These are phyloP conservation scores for Enhydra lutris DNA, from an alignment of 2,113 vertebrate genomes.

Conservation along the genomic window DNA sequence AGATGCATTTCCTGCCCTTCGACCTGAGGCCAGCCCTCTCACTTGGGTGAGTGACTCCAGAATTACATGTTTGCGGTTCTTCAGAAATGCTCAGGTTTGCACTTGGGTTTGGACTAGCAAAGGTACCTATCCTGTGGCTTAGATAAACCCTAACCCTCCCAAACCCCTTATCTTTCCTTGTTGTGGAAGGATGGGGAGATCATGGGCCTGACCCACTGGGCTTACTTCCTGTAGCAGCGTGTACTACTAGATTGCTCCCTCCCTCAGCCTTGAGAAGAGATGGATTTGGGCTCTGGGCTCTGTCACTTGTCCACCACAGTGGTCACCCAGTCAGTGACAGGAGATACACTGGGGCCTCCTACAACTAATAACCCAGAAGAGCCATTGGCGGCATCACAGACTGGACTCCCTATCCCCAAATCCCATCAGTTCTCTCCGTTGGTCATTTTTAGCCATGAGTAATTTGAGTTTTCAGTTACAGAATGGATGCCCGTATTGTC, in stretches of 20 bases:
- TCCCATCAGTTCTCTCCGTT: not conserved
- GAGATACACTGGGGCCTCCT: not conserved
- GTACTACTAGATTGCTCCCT: not conserved
- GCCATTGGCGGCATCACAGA: not conserved
- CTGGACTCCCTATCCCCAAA: not conserved
- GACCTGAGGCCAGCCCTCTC: slow-evolving; percentile 73
- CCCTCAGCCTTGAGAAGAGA: not conserved
- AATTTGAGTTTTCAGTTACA: not conserved
- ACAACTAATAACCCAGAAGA: not conserved
- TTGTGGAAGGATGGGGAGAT: not conserved
- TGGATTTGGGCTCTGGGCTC: not conserved
- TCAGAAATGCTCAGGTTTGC: not conserved
- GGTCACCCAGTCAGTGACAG: not conserved
- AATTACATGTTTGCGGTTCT: not conserved
- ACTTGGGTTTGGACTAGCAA: not conserved
- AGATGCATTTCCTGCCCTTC: slow-evolving; percentile 85
- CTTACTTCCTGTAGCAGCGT: not conserved
- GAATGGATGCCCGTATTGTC: not conserved
- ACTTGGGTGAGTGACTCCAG: slow-evolving; percentile 89
- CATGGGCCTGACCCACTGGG: not conserved
- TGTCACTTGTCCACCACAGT: not conserved
- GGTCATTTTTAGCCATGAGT: not conserved
- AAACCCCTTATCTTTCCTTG: not conserved
- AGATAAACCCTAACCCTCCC: not conserved
- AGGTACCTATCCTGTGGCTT: not conserved